phyloP scores from a whole-genome alignment of 2,797 vertebrate species.

The Poeciliopsis presidionis region DNA sequence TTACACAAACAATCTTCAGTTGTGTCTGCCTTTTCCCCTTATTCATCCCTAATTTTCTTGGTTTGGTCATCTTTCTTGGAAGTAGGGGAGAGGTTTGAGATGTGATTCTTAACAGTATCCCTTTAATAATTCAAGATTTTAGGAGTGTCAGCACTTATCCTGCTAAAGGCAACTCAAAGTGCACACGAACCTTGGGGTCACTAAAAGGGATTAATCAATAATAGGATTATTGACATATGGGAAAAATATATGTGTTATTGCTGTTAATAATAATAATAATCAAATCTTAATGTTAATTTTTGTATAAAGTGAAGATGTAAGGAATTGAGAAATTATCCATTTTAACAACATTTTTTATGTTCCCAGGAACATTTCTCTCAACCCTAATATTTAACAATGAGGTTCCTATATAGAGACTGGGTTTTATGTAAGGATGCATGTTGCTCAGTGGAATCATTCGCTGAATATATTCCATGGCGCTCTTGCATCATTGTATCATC shows the following conservation, averaged over 20 bases:
- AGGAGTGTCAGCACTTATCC: not conserved
- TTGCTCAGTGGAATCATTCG: not conserved
- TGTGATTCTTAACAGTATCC: constrained; percentile 18
- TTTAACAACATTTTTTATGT: not conserved
- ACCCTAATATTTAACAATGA: not conserved
- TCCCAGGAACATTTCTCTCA: not conserved
- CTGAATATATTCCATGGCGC: not conserved
- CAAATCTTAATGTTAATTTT: not conserved
- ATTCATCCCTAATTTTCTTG: not conserved
- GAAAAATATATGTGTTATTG: not conserved
- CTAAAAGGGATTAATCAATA: not conserved
- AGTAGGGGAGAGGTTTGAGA: not conserved
- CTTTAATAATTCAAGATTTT: constrained; percentile 27
- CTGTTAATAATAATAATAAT: not conserved
- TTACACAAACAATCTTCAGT: not conserved
- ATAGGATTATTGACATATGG: not conserved
- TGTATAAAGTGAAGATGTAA: not conserved
- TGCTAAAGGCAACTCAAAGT: not conserved
- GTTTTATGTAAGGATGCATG: not conserved
- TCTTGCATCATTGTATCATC: not conserved
- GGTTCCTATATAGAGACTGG: not conserved
- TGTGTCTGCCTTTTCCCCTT: not conserved
- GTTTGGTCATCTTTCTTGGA: not conserved
- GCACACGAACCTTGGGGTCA: not conserved
- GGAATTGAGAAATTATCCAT: not conserved